Percentiles rank a stretch among this genome's conserved stretches.
These are phyloP conservation scores for Zoanthus sansibaricus DNA, from an alignment of 92 coral and sea anemone species.

Conservation along the genomic window DNA sequence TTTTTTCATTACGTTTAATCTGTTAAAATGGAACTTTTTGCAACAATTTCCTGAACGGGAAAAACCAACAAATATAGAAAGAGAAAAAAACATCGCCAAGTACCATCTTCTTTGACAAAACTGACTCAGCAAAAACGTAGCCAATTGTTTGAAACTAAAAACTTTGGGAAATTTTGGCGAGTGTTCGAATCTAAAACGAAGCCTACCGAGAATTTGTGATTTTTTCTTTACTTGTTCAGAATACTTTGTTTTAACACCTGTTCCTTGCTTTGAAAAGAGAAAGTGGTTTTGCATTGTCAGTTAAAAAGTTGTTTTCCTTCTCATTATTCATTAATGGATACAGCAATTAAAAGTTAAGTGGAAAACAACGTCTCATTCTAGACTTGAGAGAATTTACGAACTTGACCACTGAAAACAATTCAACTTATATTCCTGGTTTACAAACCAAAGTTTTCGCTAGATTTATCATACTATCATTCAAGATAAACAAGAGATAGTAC, in stretches of 20 bases:
- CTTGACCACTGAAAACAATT: not conserved
- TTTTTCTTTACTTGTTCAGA: not conserved
- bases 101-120: not conserved
- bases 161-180: not conserved
- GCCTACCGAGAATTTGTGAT: not conserved
- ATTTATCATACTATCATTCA: not conserved
- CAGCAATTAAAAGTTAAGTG: constrained; percentile 44
- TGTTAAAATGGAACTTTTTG: not conserved
- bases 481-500: not conserved
- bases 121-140: not conserved
- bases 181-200: not conserved
- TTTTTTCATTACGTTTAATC: not conserved
- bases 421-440: not conserved
- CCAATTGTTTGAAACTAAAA: not conserved
- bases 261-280: not conserved
- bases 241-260: constrained; percentile 5
- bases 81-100: not conserved
- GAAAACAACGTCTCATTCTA: not conserved
- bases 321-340: constrained; percentile 43
- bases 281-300: constrained; percentile 42
- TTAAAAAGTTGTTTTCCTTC: constrained; percentile 35
- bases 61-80: not conserved
- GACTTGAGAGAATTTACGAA: not conserved
- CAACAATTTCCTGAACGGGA: not conserved
- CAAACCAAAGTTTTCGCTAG: not conserved